A percentile compares a stretch with the other conserved stretches of the same genome.
These are phyloP conservation scores for Puntigrus tetrazona DNA, from an alignment of 2,113 vertebrate species.

Conservation along the genomic window DNA sequence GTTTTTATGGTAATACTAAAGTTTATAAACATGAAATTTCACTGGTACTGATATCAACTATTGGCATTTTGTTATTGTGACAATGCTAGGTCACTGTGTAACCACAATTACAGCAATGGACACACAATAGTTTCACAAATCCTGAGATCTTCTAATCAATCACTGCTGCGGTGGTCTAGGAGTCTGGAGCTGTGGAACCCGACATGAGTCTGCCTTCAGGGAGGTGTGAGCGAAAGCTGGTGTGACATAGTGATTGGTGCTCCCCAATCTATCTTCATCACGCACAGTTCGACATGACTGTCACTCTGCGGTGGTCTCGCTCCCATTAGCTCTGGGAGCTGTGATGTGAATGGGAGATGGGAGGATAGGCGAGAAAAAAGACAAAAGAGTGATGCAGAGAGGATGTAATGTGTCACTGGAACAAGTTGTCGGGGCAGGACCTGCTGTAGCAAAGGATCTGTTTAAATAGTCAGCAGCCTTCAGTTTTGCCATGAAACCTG, in stretches of 20 bases:
- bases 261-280: constrained; percentile 58
- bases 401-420: not conserved
- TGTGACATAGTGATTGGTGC: constrained; percentile 58
- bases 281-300: constrained; percentile 40
- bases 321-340: constrained; percentile 41
- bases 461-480: constrained; percentile 10
- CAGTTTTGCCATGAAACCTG: too few relatives aligned
- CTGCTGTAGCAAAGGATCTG: not conserved
- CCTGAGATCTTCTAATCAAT: constrained; percentile 15
- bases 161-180: not conserved
- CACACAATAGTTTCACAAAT: not conserved
- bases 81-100: not conserved
- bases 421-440: not conserved
- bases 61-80: not conserved
- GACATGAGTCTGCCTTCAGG: constrained; percentile 22
- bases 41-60: not conserved
- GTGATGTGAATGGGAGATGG: constrained; percentile 28
- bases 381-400: constrained; percentile 5
- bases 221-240: constrained; percentile 35
- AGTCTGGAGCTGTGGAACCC: constrained; percentile 20
- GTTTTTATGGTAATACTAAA: not conserved
- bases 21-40: not conserved
- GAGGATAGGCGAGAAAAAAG: constrained; percentile 1
- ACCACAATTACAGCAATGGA: constrained; percentile 4
- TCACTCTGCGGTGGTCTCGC: constrained; percentile 46